Percentiles rank a stretch among this genome's conserved stretches.
phyloP scores from a whole-genome alignment of 2,888 invertebrate species.

The Melieria picta region DNA sequence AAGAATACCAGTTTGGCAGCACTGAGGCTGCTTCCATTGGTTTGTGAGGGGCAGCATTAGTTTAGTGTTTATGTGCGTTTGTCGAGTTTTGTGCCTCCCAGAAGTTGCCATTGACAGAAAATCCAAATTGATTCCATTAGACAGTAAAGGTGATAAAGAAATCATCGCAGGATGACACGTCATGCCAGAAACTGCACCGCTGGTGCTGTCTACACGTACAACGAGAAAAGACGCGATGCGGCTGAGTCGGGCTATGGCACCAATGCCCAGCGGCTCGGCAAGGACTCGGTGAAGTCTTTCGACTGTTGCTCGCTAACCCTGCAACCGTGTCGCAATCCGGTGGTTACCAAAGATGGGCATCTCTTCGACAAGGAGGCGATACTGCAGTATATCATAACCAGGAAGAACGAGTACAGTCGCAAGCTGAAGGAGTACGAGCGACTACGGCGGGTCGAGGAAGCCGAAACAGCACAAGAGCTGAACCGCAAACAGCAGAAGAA shows the following conservation, averaged over 20 bases:
- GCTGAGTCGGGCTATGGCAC: slow-evolving; percentile 85
- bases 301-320: slow-evolving; percentile 97
- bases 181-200: slow-evolving; percentile 99
- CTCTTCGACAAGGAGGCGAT: slow-evolving; percentile 98
- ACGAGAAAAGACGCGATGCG: slow-evolving; percentile 96
- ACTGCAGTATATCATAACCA: slow-evolving; percentile 91
- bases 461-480: slow-evolving; percentile 72
- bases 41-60: too few species aligned
- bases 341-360: slow-evolving; percentile 90
- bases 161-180: slow-evolving; percentile 77
- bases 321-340: slow-evolving; percentile 95
- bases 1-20: too few species aligned
- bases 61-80: too few species aligned
- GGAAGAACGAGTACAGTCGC: slow-evolving; percentile 90
- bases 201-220: slow-evolving; percentile 97
- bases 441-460: slow-evolving; percentile 80
- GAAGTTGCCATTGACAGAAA: too few species aligned
- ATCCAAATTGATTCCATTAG: too few species aligned
- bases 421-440: slow-evolving; percentile 93
- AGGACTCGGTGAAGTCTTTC: slow-evolving; percentile 79
- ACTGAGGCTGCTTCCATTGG: too few species aligned
- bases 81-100: too few species aligned
- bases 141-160: too few species aligned
- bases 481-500: slow-evolving; percentile 71
- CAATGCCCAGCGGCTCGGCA: slow-evolving; percentile 64